Evolutionary conservation across 2,113 vertebrate species (phyloP).

Genomic region (Capreolus pygargus): DNA sequence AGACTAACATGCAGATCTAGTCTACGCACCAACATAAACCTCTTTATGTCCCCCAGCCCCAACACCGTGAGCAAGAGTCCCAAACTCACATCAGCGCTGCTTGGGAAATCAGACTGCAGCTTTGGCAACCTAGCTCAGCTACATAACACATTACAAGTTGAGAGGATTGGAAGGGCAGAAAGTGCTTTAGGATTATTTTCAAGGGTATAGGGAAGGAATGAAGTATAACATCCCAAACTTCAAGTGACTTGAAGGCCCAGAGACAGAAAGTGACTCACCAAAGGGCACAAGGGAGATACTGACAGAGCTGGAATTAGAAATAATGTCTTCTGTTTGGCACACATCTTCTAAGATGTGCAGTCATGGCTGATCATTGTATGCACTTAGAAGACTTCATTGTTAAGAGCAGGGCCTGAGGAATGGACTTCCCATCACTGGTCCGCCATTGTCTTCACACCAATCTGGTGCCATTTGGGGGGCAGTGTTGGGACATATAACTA

Average conservation of each 20-base stretch:
- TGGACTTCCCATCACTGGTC: not conserved
- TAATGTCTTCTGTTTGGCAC: not conserved
- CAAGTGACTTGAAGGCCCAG: not conserved
- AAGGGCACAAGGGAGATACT: not conserved
- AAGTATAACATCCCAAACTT: not conserved
- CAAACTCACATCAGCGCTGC: not conserved
- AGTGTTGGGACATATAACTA: not conserved
- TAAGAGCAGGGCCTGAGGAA: not conserved
- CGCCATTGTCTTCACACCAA: not conserved
- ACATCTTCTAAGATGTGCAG: not conserved
- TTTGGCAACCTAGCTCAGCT: not conserved
- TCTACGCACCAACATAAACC: not conserved
- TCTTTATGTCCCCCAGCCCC: not conserved
- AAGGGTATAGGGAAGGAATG: not conserved
- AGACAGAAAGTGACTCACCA: not conserved
- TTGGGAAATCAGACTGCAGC: not conserved
- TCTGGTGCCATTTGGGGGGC: not conserved
- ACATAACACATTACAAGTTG: not conserved
- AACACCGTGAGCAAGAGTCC: not conserved
- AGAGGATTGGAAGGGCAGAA: not conserved
- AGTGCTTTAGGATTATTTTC: not conserved
- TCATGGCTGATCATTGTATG: not conserved
- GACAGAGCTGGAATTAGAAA: not conserved
- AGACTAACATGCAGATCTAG: not conserved
- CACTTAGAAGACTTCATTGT: not conserved